Evolutionary conservation across 1,140 invertebrate genomes (phyloP), one percentile per base, ranked within the genome.

Genomic region (Melanaphis sacchari): DNA sequence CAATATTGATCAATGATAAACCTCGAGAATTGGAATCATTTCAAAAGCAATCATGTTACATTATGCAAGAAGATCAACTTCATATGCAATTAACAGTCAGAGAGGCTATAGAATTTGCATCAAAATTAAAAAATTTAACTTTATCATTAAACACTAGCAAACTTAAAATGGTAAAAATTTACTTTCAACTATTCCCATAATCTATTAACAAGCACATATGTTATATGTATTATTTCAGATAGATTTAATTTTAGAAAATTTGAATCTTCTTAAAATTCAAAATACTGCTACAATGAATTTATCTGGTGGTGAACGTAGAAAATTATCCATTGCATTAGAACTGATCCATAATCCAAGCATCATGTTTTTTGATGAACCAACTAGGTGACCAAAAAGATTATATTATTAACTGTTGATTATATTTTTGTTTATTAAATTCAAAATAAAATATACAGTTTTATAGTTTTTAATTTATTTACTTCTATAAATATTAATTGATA

Each of bases 321-420:
- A 98, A 94, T 95, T 99, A 7, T 97, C 97, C 7, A 98, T 99
- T 91, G 98, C 98, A n/a, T 95, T 98, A 66, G 97, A 98, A 95
- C 95, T 98, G 93, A 96, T 99, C 90, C 98, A 97, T 94, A 98
- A 99, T 95, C 98, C 98, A 18, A 97, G 98, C 9, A 96, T 99
- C 21, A 97, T 99, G 96, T 98, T 99, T 95, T 97, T 99, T 94
- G 98, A 99, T 95, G 98, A 99, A 95, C 98, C 98, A 82, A 99
- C 98, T 11, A 98, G 97, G 98, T 98, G 95, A 96, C 31, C 24
- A 84, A 31, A 11, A 8, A 15, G 22, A 91, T 90, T 90, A 21
- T n/a, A n/a, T n/a, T 92, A 82, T 92, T 36, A 59, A 24, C 38
- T 41, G 7, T 46, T 49, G 8, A 41, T 46, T 52, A 41, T 82